A percentile compares a stretch with the other conserved stretches of the same genome.
Conservation (phyloP, 2,113 vertebrate species). For the Osmerus eperlanus region DNA sequence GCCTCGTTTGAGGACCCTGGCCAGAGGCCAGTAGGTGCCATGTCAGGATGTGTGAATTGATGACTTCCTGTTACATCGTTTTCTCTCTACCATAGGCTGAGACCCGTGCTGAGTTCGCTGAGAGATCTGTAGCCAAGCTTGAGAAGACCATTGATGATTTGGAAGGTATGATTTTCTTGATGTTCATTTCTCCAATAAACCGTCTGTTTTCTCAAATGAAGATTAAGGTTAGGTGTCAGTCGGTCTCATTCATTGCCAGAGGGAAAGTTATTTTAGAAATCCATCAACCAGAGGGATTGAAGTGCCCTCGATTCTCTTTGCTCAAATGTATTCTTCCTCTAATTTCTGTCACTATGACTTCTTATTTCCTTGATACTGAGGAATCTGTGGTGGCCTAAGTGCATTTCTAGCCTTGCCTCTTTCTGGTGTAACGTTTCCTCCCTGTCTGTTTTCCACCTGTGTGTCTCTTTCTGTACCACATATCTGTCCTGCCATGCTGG, state of each 20-base stretch:
- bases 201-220: conserved; percentile 11
- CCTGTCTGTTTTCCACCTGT: conserved; percentile 12
- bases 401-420: conserved; percentile 6
- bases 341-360: background rate
- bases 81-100: conserved; percentile 80
- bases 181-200: conserved; percentile 6
- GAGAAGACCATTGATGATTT: conserved; percentile 99
- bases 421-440: conserved; percentile 9
- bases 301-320: background rate
- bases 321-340: conserved; percentile 7
- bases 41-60: background rate
- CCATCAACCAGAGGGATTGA: background rate
- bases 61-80: conserved; percentile 14
- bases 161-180: conserved; percentile 84
- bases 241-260: conserved; percentile 4
- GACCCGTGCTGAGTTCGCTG: conserved; percentile 97
- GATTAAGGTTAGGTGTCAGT: background rate
- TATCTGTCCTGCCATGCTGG: conserved; percentile 21
- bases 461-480: conserved; percentile 24
- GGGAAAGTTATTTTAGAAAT: conserved; percentile 10
- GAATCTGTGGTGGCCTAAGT: conserved; percentile 23
- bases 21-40: conserved; percentile 1
- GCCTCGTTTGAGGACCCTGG: conserved; percentile 17
- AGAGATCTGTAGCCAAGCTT: conserved; percentile 98
- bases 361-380: conserved; percentile 11